Conservation (phyloP, 2,888 invertebrate genomes). For the Caprella mutica region DNA sequence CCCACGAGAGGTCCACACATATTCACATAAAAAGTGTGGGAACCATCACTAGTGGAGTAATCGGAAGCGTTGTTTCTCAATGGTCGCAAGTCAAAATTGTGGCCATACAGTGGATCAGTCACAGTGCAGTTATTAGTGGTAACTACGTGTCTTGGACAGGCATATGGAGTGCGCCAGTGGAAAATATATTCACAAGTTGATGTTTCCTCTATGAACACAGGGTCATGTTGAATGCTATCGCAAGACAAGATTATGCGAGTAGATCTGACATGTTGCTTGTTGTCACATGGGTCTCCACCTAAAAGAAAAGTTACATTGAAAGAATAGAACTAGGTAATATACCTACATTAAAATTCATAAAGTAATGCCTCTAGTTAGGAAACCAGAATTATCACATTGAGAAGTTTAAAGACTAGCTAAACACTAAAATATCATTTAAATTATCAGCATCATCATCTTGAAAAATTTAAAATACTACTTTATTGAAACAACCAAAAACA, state of each 20-base stretch:
- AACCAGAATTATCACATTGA: too few species aligned
- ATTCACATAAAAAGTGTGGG: constrained; percentile 15
- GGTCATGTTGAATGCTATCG: constrained; percentile 14
- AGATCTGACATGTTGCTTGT: constrained; percentile 23
- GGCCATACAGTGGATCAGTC: constrained; percentile 25
- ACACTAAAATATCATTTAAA: too few species aligned
- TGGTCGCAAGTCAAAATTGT: constrained; percentile 23
- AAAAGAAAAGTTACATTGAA: too few species aligned
- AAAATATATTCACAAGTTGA: constrained; percentile 26
- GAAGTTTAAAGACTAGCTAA: too few species aligned
- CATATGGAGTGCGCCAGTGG: constrained; percentile 26
- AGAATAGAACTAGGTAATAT: too few species aligned
- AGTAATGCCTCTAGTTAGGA: too few species aligned
- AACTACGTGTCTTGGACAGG: constrained; percentile 23
- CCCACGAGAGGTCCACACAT: constrained; percentile 25
- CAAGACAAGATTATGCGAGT: constrained; percentile 27
- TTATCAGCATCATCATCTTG: too few species aligned
- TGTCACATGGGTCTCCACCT: constrained; percentile 28
- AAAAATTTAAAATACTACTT: too few species aligned
- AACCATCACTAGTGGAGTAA: constrained; percentile 18
- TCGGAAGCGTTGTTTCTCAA: constrained; percentile 16
- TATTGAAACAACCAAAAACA: too few species aligned
- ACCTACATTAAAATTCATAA: too few species aligned
- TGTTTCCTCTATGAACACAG: constrained; percentile 20
- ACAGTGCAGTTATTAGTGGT: constrained; percentile 15